phyloP scores from a whole-genome alignment of 2,888 invertebrate species.

The Drosophila dives region DNA sequence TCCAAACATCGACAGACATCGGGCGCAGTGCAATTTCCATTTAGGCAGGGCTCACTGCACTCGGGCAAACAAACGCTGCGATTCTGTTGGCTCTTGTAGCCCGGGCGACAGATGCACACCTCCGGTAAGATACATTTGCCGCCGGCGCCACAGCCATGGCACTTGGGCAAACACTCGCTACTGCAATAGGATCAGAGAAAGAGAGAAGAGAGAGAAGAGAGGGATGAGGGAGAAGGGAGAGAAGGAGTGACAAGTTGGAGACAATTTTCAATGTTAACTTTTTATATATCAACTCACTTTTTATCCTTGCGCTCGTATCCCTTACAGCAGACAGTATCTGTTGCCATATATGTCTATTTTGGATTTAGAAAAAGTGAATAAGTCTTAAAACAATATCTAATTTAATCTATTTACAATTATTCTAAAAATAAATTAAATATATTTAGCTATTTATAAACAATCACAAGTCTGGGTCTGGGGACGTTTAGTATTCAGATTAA shows the following conservation, averaged over 20 bases:
- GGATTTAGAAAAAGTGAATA: neutral
- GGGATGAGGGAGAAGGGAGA: no score
- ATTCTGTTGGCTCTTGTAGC: slow-evolving; percentile 73
- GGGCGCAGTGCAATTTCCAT: slow-evolving; percentile 77
- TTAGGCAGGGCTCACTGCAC: slow-evolving; percentile 76
- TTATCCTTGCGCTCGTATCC: slow-evolving; percentile 70
- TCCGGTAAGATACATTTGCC: slow-evolving; percentile 80
- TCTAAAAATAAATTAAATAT: neutral
- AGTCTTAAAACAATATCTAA: neutral
- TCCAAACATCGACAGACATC: slow-evolving; percentile 78
- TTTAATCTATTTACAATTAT: neutral
- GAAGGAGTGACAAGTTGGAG: neutral
- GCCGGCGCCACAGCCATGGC: slow-evolving; percentile 73
- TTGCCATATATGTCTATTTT: slow-evolving; percentile 69
- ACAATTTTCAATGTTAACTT: neutral
- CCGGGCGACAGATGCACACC: slow-evolving; percentile 75
- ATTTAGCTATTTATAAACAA: neutral
- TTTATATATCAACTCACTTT: slow-evolving; percentile 60
- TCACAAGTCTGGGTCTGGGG: neutral
- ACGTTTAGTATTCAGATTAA: neutral
- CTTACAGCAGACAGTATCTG: slow-evolving; percentile 80
- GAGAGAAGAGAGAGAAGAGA: neutral
- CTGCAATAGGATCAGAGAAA: slow-evolving; percentile 5
- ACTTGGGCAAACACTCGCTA: slow-evolving; percentile 80
- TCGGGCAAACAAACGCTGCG: slow-evolving; percentile 71